Evolutionary conservation across 1,140 invertebrate species (phyloP), one percentile per base, ranked within the genome.

Genomic region (Ostrea edulis): DNA sequence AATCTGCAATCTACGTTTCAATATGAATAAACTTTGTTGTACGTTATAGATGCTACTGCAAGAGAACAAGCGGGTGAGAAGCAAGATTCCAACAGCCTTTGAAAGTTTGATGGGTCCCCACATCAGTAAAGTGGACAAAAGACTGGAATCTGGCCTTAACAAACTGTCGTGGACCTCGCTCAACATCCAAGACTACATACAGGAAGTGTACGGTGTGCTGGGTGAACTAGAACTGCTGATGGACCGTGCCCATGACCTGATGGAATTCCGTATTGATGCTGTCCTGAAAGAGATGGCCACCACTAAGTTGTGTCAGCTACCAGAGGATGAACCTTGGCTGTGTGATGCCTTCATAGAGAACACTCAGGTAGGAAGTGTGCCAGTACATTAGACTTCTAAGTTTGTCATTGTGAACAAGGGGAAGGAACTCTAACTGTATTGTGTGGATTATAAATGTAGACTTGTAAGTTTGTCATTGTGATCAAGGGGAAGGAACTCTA

Each of bases 221-320:
- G 96, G 97, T 85, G 96, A 96, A 65, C 98, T 99, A 92, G 97
- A 98, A 94, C 96, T 98, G 8, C 95, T 99, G 17, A 97, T 97
- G 5, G 97, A 96, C 29, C 94, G 98, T 92, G 97, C 98, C 17
- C 97, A 98, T 92, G 98, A 99, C 93, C 97, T 99, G 71, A 98
- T 98, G 91, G 96, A 97, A n/a, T 98, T 98, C 93, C 96, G 98
- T 93, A 98, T 99, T 91, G 96, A 98, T 85, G 97, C 97, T 91
- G 97, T 98, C 8, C 95, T 99, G 8, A 95, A 96, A 65, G 97
- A 97, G 89, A 99, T 99, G 97, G 97, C 97, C 91, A 96, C 96
- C 68, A 96, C 98, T n/a, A 96, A 96, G 2, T 94, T 99, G 25
- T 97, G 98, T 86, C 96, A 97, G 53, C 94, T 99, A 62, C 97